phyloP scores from a whole-genome alignment of 2,797 vertebrate species.

The Pseudocheirus occidentalis region DNA sequence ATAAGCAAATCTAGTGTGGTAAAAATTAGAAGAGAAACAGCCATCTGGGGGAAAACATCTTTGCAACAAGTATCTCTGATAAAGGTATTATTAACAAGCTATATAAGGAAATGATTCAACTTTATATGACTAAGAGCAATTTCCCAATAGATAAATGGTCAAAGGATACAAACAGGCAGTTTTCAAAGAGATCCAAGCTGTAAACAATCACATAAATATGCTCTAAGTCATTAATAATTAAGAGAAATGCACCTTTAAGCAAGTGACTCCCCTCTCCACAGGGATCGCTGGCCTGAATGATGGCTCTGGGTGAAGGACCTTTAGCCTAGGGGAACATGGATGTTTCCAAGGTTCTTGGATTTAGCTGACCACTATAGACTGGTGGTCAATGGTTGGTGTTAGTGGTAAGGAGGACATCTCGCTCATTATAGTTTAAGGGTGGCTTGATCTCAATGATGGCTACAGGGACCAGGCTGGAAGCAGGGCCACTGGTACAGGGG shows the following conservation, averaged over 20 bases:
- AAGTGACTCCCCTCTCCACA: neutral
- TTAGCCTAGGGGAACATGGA: neutral
- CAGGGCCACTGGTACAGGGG: neutral
- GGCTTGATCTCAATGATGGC: neutral
- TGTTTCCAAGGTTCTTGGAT: neutral
- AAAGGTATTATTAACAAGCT: neutral
- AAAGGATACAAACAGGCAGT: neutral
- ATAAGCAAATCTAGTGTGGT: neutral
- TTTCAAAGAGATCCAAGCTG: neutral
- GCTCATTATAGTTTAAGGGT: neutral
- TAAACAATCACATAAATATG: neutral
- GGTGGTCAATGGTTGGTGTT: neutral
- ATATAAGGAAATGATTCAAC: neutral
- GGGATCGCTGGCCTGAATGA: neutral
- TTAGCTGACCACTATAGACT: neutral
- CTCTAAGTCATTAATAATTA: neutral
- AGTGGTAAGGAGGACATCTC: neutral
- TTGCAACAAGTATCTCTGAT: neutral
- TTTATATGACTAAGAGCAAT: neutral
- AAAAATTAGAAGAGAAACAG: neutral
- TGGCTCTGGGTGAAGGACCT: neutral
- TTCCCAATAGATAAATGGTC: neutral
- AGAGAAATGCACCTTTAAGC: neutral
- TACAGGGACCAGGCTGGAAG: neutral
- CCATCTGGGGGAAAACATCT: neutral